These are phyloP conservation scores for Acanthoscelides obtectus DNA, from an alignment of 2,888 invertebrate species.

Conservation along the genomic window DNA sequence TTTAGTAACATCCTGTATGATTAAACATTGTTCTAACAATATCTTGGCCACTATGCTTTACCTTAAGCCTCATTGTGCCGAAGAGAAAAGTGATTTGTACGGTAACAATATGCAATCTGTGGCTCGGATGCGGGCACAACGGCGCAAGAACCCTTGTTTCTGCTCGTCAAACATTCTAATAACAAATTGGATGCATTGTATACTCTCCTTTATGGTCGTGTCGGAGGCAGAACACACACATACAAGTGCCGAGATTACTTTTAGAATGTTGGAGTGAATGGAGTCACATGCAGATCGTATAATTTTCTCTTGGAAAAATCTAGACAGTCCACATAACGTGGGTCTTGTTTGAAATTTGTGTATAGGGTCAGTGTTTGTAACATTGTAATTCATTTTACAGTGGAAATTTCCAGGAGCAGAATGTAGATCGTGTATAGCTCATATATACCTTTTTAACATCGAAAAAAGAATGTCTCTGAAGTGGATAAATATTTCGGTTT, in stretches of 20 bases:
- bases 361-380: neutral
- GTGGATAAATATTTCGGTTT: too few relatives aligned
- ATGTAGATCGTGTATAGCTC: too few relatives aligned
- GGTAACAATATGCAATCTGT: slow-evolving; percentile 39
- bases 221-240: slow-evolving; percentile 17
- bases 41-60: neutral
- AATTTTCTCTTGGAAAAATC: neutral
- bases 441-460: too few relatives aligned
- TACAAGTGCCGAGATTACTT: neutral
- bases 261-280: neutral
- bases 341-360: neutral
- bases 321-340: neutral
- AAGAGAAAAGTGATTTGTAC: slow-evolving; percentile 27
- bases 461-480: too few relatives aligned
- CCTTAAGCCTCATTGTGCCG: slow-evolving; percentile 6
- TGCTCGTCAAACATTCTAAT: slow-evolving; percentile 36
- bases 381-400: neutral
- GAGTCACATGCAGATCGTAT: neutral
- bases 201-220: slow-evolving; percentile 24
- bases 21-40: too few relatives aligned
- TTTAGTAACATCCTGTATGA: too few relatives aligned
- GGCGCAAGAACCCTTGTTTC: slow-evolving; percentile 34
- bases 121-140: slow-evolving; percentile 32
- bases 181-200: slow-evolving; percentile 41
- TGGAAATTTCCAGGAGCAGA: too few relatives aligned